These are phyloP conservation scores for Microcaecilia unicolor DNA, from an alignment of 2,797 vertebrate species.

Conservation along the genomic window DNA sequence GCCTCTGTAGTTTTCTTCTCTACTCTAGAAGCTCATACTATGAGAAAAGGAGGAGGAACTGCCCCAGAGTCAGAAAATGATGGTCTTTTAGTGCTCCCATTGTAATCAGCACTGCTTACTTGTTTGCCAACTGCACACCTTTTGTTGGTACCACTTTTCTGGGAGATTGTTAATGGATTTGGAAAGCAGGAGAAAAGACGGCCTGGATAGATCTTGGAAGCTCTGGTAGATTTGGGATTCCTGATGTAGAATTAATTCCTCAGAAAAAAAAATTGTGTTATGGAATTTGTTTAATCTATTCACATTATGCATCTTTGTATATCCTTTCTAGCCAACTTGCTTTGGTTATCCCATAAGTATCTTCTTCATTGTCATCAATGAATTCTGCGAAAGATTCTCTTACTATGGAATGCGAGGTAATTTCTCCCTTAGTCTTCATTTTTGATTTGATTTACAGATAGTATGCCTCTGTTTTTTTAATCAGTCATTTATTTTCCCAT, in stretches of 20 bases:
- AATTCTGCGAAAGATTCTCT: constrained; percentile 94
- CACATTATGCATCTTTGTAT: neutral
- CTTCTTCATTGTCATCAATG: constrained; percentile 88
- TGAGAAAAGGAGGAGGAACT: too few relatives aligned
- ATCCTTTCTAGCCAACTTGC: constrained; percentile 27
- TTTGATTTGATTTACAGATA: neutral
- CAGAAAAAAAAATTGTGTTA: neutral
- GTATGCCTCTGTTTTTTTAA: neutral
- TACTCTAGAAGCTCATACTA: too few relatives aligned
- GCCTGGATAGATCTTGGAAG: accelerated
- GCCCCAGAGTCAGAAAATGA: too few relatives aligned
- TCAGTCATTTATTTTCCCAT: neutral
- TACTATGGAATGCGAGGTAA: constrained; percentile 96
- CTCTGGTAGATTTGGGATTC: accelerated
- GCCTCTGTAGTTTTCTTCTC: too few relatives aligned
- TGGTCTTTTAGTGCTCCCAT: too few relatives aligned
- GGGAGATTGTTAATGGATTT: too few relatives aligned
- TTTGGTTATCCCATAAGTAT: constrained; percentile 82
- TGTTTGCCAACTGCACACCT: too few relatives aligned
- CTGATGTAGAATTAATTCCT: neutral
- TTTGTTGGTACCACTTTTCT: too few relatives aligned
- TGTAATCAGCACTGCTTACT: too few relatives aligned
- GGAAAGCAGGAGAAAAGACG: too few relatives aligned
- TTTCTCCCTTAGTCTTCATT: accelerated
- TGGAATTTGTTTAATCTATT: too few relatives aligned